Conservation (phyloP, 2,797 vertebrate genomes). For the Tachyglossus aculeatus region DNA sequence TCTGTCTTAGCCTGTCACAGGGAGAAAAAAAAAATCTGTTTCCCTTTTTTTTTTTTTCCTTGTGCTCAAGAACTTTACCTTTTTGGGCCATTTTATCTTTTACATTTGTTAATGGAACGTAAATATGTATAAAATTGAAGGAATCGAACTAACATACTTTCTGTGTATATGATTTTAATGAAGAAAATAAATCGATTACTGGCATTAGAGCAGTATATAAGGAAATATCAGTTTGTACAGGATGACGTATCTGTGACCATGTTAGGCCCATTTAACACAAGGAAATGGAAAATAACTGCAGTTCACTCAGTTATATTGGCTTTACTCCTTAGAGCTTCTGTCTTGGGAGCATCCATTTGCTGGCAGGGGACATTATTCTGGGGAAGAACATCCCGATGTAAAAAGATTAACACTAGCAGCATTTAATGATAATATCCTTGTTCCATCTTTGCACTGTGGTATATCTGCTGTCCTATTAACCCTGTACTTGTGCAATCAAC, state of each 20-base stretch:
- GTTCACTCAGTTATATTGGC: constrained; percentile 43
- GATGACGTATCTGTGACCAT: constrained; percentile 62
- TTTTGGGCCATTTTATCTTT: constrained; percentile 80
- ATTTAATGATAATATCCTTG: constrained; percentile 22
- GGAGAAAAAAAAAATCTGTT: constrained; percentile 57
- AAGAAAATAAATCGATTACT: constrained; percentile 88
- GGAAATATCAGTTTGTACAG: constrained; percentile 81
- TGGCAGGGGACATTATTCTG: neutral
- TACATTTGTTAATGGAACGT: constrained; percentile 81
- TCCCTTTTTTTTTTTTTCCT: constrained; percentile 59
- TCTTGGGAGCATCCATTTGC: constrained; percentile 4
- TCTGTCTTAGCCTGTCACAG: constrained; percentile 60
- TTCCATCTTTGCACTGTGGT: constrained; percentile 64
- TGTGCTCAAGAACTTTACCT: constrained; percentile 68
- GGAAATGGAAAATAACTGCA: constrained; percentile 31
- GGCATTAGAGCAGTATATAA: constrained; percentile 79
- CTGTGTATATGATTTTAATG: constrained; percentile 96
- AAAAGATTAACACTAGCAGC: constrained; percentile 68
- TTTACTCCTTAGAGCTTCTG: constrained; percentile 37
- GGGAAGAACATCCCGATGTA: constrained; percentile 21
- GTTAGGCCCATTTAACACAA: constrained; percentile 48
- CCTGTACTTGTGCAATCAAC: constrained; percentile 63
- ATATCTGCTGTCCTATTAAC: constrained; percentile 48
- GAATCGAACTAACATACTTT: constrained; percentile 91
- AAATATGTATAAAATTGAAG: constrained; percentile 97